Base-by-base conservation (phyloP, 2,888 invertebrate genomes). In the Heterodera filipjevi region DNA sequence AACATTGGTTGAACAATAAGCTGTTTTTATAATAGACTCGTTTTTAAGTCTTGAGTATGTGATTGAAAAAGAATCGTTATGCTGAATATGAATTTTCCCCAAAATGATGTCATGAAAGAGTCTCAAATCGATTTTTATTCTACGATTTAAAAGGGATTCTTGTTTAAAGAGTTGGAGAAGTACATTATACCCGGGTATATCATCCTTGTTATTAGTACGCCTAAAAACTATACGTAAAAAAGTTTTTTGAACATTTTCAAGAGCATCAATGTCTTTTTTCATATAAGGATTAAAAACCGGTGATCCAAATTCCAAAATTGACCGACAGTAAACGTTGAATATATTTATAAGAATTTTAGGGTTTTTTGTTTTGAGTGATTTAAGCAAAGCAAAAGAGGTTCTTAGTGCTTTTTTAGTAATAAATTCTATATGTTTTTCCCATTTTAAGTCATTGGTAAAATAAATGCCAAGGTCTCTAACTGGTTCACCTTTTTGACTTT, bases 391-490 rank as follows among this genome's bases (percentile, higher is more conserved):
- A 32, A 32, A 32, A 66, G 30, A 66, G 6, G 32, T 66, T 66
- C 66, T 66, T 32, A 32, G 6, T 66, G 66, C 66, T 66, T 66
- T 66, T 30, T 66, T 66, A 2, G 66, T 66, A 32, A 66, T 66
- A 66, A 66, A 32, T 66, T 66, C 32, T 32, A 66, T 66, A 32
- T 66, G 66, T 30, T 30, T 32, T 66, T 66, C 66, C 66, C 66
- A 66, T 66, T 66, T 66, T 66, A 66, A 66, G 32, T 66, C 32
- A 32, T 30, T 32, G 6, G 66, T 8, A 66, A 66, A 66, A 66
- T 66, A 66, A 66, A 66, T 66, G 66, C 66, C 66, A 66, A 66
- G 66, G 66, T 66, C 66, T 30, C 66, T 30, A 32, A 66, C 32
- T 30, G 66, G 30, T 30, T 66, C 66, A 66, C 30, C 32, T 30